Conservation (phyloP, 2,113 vertebrate species). For the Osmerus mordax region DNA sequence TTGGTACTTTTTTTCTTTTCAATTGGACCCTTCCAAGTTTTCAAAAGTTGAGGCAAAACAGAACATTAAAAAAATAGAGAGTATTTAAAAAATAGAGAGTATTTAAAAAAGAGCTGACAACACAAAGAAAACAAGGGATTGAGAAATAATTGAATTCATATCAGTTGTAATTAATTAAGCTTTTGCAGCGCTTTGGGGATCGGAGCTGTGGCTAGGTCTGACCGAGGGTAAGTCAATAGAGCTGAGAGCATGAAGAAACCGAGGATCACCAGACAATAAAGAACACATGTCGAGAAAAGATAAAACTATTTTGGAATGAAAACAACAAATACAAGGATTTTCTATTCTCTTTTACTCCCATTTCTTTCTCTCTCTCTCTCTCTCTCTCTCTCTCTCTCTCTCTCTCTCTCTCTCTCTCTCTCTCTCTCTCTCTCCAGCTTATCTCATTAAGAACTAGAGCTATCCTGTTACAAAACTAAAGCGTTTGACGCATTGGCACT, state of each 20-base stretch:
- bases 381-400: neutral
- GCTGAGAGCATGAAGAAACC: neutral
- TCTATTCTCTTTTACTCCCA: slow-evolving; percentile 37
- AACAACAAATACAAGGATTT: neutral
- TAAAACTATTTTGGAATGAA: neutral
- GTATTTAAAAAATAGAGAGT: neutral
- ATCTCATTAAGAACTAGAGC: neutral
- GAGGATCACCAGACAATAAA: neutral
- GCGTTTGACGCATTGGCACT: neutral
- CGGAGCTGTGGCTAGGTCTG: neutral
- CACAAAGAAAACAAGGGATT: neutral
- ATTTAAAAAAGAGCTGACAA: neutral
- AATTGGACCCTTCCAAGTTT: neutral
- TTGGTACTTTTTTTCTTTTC: no score
- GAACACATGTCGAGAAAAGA: neutral
- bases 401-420: neutral
- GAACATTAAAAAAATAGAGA: neutral
- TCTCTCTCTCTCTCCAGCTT: neutral
- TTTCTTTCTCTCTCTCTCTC: neutral
- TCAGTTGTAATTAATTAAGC: slow-evolving; percentile 13
- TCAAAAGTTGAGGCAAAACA: neutral
- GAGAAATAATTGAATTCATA: slow-evolving; percentile 9
- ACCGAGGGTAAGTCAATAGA: neutral
- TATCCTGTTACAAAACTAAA: no score
- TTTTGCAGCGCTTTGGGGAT: neutral